Evolutionary conservation across 1,140 invertebrate genomes (phyloP).

Genomic region (Andrena cerasifolii): DNA sequence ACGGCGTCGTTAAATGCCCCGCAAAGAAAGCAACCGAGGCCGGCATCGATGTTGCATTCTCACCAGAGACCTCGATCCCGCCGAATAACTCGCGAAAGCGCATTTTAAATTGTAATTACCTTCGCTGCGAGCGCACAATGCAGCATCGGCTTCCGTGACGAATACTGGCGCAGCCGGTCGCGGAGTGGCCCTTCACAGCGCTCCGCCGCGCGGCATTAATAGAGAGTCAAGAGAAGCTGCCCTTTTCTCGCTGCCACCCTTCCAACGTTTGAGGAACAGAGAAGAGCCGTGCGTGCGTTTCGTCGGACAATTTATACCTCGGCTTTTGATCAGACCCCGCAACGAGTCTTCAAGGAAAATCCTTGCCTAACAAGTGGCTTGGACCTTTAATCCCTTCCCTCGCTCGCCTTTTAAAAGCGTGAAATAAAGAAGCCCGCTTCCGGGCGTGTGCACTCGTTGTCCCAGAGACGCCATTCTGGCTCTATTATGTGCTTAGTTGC

Average conservation of each 20-base stretch:
- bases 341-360: slow-evolving; percentile 18
- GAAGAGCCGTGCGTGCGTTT: background rate
- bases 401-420: slow-evolving; percentile 22
- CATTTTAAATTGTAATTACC: slow-evolving; percentile 13
- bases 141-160: background rate
- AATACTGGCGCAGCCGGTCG: background rate
- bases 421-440: slow-evolving; percentile 51
- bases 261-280: too few species aligned
- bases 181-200: background rate
- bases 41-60: background rate
- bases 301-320: slow-evolving; percentile 1
- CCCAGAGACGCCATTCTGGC: slow-evolving; percentile 33
- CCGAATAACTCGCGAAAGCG: slow-evolving; percentile 1
- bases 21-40: background rate
- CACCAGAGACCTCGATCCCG: background rate
- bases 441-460: slow-evolving; percentile 43
- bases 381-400: slow-evolving; percentile 59
- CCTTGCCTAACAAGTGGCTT: slow-evolving; percentile 39
- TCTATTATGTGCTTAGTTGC: slow-evolving; percentile 55
- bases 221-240: background rate
- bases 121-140: background rate
- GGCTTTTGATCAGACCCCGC: slow-evolving; percentile 39
- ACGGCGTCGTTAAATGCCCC: background rate
- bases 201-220: background rate
- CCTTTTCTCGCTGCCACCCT: background rate